A percentile compares a stretch with the other conserved stretches of the same genome.
phyloP scores from a whole-genome alignment of 2,797 vertebrate species.

The Arnoldichthys spilopterus region DNA sequence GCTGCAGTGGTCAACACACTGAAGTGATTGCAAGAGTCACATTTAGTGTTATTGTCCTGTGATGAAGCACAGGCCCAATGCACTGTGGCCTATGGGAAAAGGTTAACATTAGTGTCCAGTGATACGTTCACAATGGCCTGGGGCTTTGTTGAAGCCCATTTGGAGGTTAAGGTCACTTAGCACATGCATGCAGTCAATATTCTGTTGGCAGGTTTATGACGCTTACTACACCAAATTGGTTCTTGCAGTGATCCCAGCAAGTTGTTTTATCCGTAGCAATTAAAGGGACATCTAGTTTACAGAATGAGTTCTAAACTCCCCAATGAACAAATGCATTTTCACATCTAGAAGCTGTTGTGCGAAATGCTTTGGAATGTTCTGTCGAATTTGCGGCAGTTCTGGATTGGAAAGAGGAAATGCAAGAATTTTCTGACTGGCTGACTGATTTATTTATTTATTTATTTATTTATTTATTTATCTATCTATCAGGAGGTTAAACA shows the following conservation, averaged over 20 bases:
- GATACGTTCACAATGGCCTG: slow-evolving; percentile 54
- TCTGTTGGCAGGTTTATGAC: slow-evolving; percentile 24
- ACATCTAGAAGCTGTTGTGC: background rate
- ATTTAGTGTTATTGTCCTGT: slow-evolving; percentile 75
- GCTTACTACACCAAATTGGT: too few species aligned
- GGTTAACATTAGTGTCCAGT: slow-evolving; percentile 53
- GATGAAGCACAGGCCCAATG: slow-evolving; percentile 62
- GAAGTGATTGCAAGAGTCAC: slow-evolving; percentile 58
- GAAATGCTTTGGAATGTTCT: background rate
- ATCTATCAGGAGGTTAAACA: too few species aligned
- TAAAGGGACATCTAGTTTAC: background rate
- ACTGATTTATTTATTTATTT: too few species aligned
- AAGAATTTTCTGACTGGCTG: background rate
- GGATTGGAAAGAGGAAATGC: background rate
- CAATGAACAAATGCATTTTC: background rate
- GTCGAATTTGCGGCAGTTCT: too few species aligned
- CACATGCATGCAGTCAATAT: slow-evolving; percentile 26
- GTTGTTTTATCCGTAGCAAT: background rate
- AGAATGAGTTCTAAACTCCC: background rate
- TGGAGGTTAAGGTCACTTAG: slow-evolving; percentile 25
- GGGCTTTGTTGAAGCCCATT: slow-evolving; percentile 45
- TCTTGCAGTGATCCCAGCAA: background rate
- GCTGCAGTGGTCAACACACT: slow-evolving; percentile 30
- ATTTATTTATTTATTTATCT: too few species aligned
- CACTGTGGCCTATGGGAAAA: slow-evolving; percentile 56